Evolutionary conservation across 53 echinoderm and acorn worm genomes (phyloP), one percentile per base, ranked within the genome.

Genomic region (Henricia sp.): DNA sequence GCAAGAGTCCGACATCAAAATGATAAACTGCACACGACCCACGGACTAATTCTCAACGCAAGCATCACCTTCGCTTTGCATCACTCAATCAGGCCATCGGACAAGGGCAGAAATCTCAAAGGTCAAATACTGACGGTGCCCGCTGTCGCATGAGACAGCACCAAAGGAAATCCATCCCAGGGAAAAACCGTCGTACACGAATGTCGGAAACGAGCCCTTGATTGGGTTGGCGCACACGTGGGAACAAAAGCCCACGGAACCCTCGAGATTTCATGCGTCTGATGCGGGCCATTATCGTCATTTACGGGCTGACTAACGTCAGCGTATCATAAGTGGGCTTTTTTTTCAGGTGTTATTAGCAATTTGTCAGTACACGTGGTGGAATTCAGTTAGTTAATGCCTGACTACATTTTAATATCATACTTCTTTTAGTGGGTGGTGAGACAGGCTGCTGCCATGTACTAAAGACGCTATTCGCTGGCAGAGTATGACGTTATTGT

Each of bases 141-240:
- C 24, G 16, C 53, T 53, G 29, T 60, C 23, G 54, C 52, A 36
- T 12, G 21, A 26, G 51, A 33, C 33, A 50, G 5, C 54, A 13
- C 10, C 46, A 10, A 40, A 41, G 59, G 59, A 76, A 76, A 39
- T 40, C 12, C 23, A 16, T 52, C 39, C 39, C 8, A 57, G 11
- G 40, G 41, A 42, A 58, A 57, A 23, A 55, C 10, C 5, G 41
- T n/a, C 5, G 41, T 58, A 58, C 57, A 57, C 16, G 57, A 8
- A 3, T 23, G 23, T 1, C 56, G 76, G 76, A 76, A 76, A 76
- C 42, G 59, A 59, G 13, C 39, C 38, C 74, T 74, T 56, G 56
- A 55, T 55, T 55, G 38, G 56, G 56, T 56, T 74, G 36, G 38
- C 52, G 25, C 21, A 26, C 37, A 56, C n/a, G 25, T 23, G 39